These are phyloP conservation scores for Lagodon rhomboides DNA, from an alignment of 2,797 vertebrate species.

Conservation along the genomic window DNA sequence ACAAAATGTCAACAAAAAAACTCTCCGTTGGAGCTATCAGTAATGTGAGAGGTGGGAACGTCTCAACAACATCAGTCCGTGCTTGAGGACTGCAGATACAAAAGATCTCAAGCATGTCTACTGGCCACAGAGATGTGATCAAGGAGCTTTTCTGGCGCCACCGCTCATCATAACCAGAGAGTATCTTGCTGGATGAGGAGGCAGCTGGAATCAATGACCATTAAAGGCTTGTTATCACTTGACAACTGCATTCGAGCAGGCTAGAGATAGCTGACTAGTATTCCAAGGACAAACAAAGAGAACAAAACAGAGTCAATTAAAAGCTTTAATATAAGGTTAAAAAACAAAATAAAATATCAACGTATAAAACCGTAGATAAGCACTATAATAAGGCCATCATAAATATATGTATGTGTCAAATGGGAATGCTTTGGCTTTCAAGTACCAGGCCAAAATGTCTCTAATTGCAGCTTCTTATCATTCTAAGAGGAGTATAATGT, in stretches of 20 bases:
- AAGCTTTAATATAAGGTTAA: constrained; percentile 45
- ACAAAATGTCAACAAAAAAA: background rate
- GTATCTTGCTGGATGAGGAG: background rate
- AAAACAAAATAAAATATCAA: constrained; percentile 12
- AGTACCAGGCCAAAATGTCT: background rate
- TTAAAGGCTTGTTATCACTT: background rate
- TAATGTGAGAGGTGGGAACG: background rate
- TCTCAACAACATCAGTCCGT: background rate
- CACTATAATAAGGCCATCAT: constrained; percentile 29
- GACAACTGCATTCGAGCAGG: background rate
- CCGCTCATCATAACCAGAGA: background rate
- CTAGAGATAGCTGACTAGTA: background rate
- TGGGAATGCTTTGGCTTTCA: constrained; percentile 14
- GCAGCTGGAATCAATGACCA: constrained; percentile 2
- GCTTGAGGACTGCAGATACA: background rate
- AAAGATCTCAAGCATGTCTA: background rate
- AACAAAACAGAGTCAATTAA: constrained; percentile 3
- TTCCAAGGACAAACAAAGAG: constrained; percentile 8
- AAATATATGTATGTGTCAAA: constrained; percentile 40
- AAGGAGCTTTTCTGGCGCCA: background rate
- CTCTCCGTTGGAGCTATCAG: background rate
- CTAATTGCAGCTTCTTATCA: background rate
- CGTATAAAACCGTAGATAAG: constrained; percentile 23
- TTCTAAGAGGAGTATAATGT: background rate
- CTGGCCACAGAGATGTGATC: background rate